Evolutionary conservation across 2,888 invertebrate genomes (phyloP).

Genomic region (Anthoptus insignis): DNA sequence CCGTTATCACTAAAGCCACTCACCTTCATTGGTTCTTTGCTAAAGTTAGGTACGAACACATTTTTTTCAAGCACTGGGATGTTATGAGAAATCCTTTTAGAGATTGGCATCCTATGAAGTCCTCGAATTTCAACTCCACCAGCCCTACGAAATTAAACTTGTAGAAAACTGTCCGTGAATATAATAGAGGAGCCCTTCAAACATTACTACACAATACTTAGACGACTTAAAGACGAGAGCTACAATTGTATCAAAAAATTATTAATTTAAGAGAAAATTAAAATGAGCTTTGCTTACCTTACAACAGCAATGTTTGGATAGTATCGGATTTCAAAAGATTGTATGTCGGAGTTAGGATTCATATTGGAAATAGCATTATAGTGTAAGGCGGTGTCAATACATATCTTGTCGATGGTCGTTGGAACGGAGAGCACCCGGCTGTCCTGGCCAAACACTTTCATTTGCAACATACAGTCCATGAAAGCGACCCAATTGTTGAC

Average conservation of each 20-base stretch:
- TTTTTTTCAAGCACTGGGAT: conserved; percentile 93
- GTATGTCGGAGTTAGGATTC: conserved; percentile 74
- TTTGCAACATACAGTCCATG: conserved; percentile 96
- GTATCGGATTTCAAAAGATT: conserved; percentile 78
- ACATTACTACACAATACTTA: no score
- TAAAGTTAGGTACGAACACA: conserved; percentile 89
- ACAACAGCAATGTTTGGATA: conserved; percentile 83
- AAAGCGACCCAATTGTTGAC: conserved; percentile 95
- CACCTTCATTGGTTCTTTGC: conserved; percentile 74
- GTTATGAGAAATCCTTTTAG: conserved; percentile 89
- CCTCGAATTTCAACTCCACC: conserved; percentile 94
- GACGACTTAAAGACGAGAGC: no score
- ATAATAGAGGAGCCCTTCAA: no score
- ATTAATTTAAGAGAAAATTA: no score
- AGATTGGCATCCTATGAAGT: conserved; percentile 91
- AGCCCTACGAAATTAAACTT: no score
- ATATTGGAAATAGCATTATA: conserved; percentile 79
- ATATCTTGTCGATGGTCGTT: conserved; percentile 90
- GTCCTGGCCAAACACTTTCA: conserved; percentile 90
- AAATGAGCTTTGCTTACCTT: conserved; percentile 65
- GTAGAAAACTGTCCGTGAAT: no score
- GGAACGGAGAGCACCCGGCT: conserved; percentile 91
- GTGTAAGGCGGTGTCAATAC: conserved; percentile 90
- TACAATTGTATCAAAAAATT: no score
- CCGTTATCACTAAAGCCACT: conserved; percentile 3